Percentiles rank a stretch among this genome's conserved stretches.
Conservation (phyloP, 2,113 vertebrate species). For the Plecotus auritus region DNA sequence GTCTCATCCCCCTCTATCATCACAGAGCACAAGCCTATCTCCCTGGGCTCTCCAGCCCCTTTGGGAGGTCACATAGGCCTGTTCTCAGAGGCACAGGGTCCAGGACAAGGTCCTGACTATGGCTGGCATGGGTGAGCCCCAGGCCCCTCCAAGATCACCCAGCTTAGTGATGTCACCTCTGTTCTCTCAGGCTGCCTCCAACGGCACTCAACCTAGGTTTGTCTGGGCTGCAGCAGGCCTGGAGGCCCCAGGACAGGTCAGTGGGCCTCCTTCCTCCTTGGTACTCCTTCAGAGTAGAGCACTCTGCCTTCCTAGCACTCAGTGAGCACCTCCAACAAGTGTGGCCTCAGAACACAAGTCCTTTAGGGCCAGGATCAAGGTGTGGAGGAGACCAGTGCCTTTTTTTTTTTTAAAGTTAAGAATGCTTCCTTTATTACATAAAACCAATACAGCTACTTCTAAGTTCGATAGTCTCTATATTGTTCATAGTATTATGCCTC, state of each 20-base stretch:
- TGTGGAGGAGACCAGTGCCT: not conserved
- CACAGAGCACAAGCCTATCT: not conserved
- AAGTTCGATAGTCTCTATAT: constrained; percentile 47
- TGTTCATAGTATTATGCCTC: constrained; percentile 19
- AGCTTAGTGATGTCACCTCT: not conserved
- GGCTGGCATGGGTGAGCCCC: not conserved
- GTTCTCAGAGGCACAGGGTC: not conserved
- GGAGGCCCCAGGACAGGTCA: not conserved
- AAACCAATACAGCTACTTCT: constrained; percentile 67
- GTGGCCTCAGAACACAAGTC: not conserved
- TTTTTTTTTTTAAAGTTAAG: constrained; percentile 46
- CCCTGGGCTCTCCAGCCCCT: not conserved
- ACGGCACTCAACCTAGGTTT: accelerated
- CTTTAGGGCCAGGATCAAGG: not conserved
- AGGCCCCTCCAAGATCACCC: not conserved
- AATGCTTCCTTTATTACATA: constrained; percentile 80
- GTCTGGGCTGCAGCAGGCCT: not conserved
- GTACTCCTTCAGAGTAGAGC: not conserved
- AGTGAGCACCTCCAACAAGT: not conserved
- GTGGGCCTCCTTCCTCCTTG: not conserved
- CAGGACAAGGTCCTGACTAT: not conserved
- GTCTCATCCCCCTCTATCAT: not conserved
- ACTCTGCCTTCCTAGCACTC: not conserved
- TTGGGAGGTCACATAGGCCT: not conserved
- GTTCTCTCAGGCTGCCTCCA: not conserved